These are phyloP conservation scores for Dunckerocampus dactyliophorus DNA, from an alignment of 2,113 vertebrate genomes.

Conservation along the genomic window DNA sequence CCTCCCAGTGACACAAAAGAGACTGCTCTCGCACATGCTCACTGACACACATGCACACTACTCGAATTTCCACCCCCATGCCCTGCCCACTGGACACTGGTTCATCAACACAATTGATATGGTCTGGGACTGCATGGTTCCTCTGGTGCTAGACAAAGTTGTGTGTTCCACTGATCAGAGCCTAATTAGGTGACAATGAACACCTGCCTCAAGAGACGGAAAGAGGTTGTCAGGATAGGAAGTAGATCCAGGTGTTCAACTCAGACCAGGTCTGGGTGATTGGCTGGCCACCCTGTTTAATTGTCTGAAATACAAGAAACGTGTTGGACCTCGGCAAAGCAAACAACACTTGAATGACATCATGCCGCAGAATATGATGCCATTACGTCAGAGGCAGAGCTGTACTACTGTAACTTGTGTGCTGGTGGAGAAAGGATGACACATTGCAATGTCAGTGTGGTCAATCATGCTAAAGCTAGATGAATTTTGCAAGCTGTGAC, in stretches of 20 bases:
- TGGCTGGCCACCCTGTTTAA: constrained; percentile 20
- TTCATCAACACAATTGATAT: constrained; percentile 66
- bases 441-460: constrained; percentile 25
- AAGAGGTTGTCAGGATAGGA: constrained; percentile 30
- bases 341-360: constrained; percentile 9
- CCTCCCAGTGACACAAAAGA: constrained; percentile 77
- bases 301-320: constrained; percentile 24
- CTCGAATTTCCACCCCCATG: constrained; percentile 57
- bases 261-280: constrained; percentile 27
- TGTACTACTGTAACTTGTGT: constrained; percentile 9
- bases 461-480: constrained; percentile 22
- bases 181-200: constrained; percentile 57
- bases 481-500: constrained; percentile 18
- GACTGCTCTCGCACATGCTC: constrained; percentile 49
- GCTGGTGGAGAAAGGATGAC: constrained; percentile 33
- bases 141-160: constrained; percentile 57
- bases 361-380: constrained; percentile 12
- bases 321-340: constrained; percentile 1
- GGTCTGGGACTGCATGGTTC: constrained; percentile 57
- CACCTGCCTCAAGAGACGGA: constrained; percentile 16
- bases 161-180: constrained; percentile 71
- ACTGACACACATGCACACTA: constrained; percentile 19
- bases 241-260: constrained; percentile 52
- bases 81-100: constrained; percentile 43
- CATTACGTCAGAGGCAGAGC: constrained; percentile 23